These are phyloP conservation scores for Hyalella azteca DNA, from an alignment of 2,888 invertebrate genomes.

Conservation along the genomic window DNA sequence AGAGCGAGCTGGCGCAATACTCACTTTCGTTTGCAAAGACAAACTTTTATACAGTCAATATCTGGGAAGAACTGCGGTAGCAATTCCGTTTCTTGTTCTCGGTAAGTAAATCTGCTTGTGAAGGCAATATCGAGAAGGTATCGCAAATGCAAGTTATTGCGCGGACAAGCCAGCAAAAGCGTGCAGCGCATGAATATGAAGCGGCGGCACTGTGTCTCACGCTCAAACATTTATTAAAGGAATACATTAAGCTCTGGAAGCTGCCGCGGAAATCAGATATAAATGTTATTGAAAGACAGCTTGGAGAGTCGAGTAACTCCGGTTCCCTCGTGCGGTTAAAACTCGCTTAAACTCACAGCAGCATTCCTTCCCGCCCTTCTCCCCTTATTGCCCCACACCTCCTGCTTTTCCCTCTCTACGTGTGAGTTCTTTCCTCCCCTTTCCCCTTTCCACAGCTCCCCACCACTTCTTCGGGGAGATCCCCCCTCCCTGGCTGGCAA, in stretches of 20 bases:
- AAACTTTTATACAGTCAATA: conserved; percentile 28
- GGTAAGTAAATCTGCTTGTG: conserved; percentile 1
- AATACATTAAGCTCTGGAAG: conserved; percentile 32
- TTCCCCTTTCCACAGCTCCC: conserved; percentile 5
- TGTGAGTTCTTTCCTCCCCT: not conserved
- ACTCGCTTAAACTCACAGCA: conserved; percentile 28
- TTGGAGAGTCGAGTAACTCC: conserved; percentile 8
- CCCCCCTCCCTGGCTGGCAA: not conserved
- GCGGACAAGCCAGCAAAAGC: not conserved
- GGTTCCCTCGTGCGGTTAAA: conserved; percentile 38
- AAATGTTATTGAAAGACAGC: conserved; percentile 41
- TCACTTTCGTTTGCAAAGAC: conserved; percentile 4
- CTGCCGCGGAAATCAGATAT: conserved; percentile 19
- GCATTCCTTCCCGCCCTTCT: not conserved
- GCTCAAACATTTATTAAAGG: conserved; percentile 34
- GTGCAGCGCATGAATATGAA: conserved; percentile 25
- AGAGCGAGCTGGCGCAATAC: not conserved
- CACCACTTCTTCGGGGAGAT: conserved; percentile 3
- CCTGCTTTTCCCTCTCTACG: not conserved
- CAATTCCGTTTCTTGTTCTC: conserved; percentile 34
- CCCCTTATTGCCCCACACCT: no score
- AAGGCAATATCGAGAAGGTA: conserved; percentile 30
- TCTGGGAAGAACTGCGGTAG: conserved; percentile 5
- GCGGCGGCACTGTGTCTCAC: not conserved
- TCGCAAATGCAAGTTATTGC: conserved; percentile 18